A percentile compares a stretch with the other conserved stretches of the same genome.
These are phyloP conservation scores for Apamea epomidion DNA, from an alignment of 2,888 invertebrate genomes.

Conservation along the genomic window DNA sequence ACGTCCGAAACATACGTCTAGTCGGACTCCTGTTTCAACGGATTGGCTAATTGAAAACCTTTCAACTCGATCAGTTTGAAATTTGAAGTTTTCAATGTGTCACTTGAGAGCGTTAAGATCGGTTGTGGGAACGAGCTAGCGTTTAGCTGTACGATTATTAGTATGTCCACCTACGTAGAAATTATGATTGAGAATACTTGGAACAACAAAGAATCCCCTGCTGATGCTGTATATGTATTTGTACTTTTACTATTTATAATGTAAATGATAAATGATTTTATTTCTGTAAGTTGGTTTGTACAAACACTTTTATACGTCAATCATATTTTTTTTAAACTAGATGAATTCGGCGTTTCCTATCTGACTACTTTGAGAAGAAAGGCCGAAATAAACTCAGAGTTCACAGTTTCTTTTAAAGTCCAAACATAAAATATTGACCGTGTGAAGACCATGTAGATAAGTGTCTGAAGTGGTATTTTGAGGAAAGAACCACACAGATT, in stretches of 20 bases:
- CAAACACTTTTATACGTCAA: not conserved
- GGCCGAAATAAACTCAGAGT: too few relatives aligned
- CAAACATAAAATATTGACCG: not conserved
- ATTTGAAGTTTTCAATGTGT: constrained; percentile 61
- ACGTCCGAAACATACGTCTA: constrained; percentile 77
- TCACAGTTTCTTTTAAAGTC: not conserved
- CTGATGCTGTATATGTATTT: not conserved
- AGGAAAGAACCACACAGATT: not conserved
- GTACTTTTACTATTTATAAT: not conserved
- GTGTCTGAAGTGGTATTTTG: not conserved
- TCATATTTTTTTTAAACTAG: not conserved
- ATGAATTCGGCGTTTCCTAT: not conserved
- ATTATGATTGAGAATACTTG: not conserved
- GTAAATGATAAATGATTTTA: not conserved
- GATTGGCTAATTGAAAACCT: constrained; percentile 81
- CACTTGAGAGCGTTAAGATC: constrained; percentile 48
- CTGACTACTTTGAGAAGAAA: too few relatives aligned
- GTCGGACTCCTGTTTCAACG: constrained; percentile 71
- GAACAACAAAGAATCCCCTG: not conserved
- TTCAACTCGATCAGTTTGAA: constrained; percentile 69
- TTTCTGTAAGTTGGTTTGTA: not conserved
- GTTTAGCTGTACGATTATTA: not conserved
- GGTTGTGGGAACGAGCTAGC: constrained; percentile 3
- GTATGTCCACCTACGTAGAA: not conserved
- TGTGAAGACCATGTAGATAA: not conserved